A percentile compares a stretch with the other conserved stretches of the same genome.
Conservation (phyloP, 2,888 invertebrate genomes). For the Drosophila histrio region DNA sequence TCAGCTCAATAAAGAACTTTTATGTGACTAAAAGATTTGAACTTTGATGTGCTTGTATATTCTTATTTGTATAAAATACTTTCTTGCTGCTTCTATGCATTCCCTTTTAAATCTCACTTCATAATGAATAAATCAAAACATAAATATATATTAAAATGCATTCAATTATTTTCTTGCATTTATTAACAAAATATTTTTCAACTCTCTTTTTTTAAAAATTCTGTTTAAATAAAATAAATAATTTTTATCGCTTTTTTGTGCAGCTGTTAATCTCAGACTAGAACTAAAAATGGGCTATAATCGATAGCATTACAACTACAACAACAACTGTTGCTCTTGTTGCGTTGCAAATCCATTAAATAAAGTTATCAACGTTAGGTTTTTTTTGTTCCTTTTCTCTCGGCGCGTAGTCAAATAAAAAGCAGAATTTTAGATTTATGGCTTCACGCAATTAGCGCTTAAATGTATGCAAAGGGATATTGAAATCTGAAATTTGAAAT, state of each 20-base stretch:
- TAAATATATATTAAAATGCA: too few species aligned
- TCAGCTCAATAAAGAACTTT: too few species aligned
- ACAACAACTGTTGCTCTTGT: conserved; percentile 55
- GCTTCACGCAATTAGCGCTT: conserved; percentile 82
- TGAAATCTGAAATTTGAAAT: conserved; percentile 54
- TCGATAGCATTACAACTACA: conserved; percentile 29
- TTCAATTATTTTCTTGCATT: too few species aligned
- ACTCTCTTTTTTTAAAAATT: too few species aligned
- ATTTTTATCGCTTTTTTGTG: background rate
- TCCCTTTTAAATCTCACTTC: background rate
- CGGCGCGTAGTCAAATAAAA: conserved; percentile 54
- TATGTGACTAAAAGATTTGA: too few species aligned
- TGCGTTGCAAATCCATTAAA: conserved; percentile 69
- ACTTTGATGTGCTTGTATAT: too few species aligned
- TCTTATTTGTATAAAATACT: background rate
- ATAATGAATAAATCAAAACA: too few species aligned
- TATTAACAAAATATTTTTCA: too few species aligned
- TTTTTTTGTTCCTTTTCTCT: background rate
- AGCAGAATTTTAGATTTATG: conserved; percentile 70
- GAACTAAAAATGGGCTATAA: background rate
- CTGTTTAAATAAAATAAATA: background rate
- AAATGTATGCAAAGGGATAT: conserved; percentile 78
- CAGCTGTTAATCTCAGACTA: conserved; percentile 21
- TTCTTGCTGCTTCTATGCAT: too few species aligned
- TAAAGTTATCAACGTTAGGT: conserved; percentile 66